phyloP scores from a whole-genome alignment of 2,113 vertebrate species.

The Ahaetulla prasina region DNA sequence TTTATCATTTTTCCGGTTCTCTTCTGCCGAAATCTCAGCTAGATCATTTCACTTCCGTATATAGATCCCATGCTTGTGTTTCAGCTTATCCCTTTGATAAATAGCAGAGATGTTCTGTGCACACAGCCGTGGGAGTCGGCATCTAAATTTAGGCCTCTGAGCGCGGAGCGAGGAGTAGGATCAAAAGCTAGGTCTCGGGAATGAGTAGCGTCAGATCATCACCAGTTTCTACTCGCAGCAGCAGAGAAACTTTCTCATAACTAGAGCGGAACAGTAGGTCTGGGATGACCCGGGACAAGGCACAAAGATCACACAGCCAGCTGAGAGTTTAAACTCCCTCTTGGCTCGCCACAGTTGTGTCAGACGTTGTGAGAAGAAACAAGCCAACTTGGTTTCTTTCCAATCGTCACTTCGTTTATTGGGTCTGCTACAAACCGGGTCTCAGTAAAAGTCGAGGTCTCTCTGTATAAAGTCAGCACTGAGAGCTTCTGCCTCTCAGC shows the following conservation, averaged over 20 bases:
- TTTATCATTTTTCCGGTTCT: not conserved
- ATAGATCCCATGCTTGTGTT: constrained; percentile 16
- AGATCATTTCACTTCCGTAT: not conserved
- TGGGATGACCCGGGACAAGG: no score
- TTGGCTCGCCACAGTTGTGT: no score
- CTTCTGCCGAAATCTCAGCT: not conserved
- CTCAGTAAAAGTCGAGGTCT: no score
- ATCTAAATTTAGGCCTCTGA: constrained; percentile 62
- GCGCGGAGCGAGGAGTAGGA: constrained; percentile 49
- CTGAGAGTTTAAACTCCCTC: no score
- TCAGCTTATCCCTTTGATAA: constrained; percentile 58
- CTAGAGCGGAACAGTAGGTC: not conserved
- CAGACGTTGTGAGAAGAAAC: no score
- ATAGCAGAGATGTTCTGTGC: constrained; percentile 44
- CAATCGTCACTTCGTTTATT: no score
- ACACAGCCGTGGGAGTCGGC: constrained; percentile 56
- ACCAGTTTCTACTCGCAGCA: constrained; percentile 27
- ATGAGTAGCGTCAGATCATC: constrained; percentile 37
- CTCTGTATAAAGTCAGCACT: no score
- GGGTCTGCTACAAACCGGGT: no score
- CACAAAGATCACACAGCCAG: no score
- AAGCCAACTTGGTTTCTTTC: no score
- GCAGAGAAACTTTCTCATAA: not conserved
- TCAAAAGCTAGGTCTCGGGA: constrained; percentile 54
- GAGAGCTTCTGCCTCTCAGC: no score